Evolutionary conservation across 2,113 vertebrate genomes (phyloP), one percentile per base, ranked within the genome.

Genomic region (Sphaerodactylus townsendi): DNA sequence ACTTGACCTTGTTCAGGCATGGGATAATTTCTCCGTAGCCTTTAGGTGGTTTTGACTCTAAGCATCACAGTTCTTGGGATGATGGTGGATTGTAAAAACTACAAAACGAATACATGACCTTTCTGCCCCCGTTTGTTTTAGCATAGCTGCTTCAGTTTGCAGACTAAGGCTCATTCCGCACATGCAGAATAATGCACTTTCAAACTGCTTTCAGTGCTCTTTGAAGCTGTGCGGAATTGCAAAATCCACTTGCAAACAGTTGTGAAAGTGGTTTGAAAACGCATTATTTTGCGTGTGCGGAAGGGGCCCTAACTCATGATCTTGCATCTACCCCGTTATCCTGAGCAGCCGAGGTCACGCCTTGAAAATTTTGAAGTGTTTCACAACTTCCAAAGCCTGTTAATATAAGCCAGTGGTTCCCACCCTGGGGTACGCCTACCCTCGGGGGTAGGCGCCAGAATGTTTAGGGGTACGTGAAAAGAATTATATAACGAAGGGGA

Each of bases 281-380:
- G n/a, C n/a, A n/a, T n/a, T n/a, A n/a, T n/a, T n/a, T n/a, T n/a
- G n/a, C n/a, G n/a, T n/a, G n/a, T n/a, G n/a, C n/a, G n/a, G n/a
- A n/a, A n/a, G n/a, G n/a, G n/a, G n/a, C n/a, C n/a, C 83, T 84
- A 75, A 86, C 11, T 33, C 35, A 64, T 37, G 0, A 69, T 85
- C 41, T 93, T 90, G 88, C 80, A 90, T 90, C 88, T 89, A 89
- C 92, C 91, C 83, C 50, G 91, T 93, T 95, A 85, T 94, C 90
- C 89, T 15, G 1, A 88, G 81, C n/a, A 14, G 46, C 87, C 85
- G 77, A 88, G 91, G 93, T 92, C 66, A 53, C 93, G 82, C 82
- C 73, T 85, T 88, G 93, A 83, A 83, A 90, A 93, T 92, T 88
- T 81, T 80, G 41, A 93, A 93, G 92, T 89, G 85, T 10, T 39